These are phyloP conservation scores for Argyra leucocephala DNA, from an alignment of 2,888 invertebrate genomes.

Conservation along the genomic window DNA sequence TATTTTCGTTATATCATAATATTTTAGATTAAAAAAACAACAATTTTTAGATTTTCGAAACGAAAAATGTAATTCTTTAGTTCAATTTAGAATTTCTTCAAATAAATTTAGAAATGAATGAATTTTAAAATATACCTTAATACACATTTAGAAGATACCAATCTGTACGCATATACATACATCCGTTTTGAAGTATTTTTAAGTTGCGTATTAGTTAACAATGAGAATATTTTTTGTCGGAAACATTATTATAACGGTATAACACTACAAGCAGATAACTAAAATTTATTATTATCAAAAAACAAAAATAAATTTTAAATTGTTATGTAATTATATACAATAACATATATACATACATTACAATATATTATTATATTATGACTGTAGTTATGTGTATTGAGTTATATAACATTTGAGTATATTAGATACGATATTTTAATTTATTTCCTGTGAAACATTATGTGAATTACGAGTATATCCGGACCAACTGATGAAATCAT, in stretches of 20 bases:
- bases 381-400: neutral
- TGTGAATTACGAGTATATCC: neutral
- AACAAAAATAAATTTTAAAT: neutral
- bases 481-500: neutral
- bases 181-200: neutral
- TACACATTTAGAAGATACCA: too few relatives aligned
- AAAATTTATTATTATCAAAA: neutral
- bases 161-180: neutral
- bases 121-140: too few relatives aligned
- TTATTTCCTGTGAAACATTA: neutral
- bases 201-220: neutral
- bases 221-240: neutral
- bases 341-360: too few relatives aligned
- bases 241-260: slow-evolving; percentile 2
- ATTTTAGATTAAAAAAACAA: too few relatives aligned
- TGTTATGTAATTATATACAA: neutral
- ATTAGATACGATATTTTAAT: neutral
- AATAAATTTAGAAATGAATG: too few relatives aligned
- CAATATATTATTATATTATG: neutral
- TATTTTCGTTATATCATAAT: too few relatives aligned
- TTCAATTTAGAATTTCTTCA: too few relatives aligned
- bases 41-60: too few relatives aligned
- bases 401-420: too few relatives aligned
- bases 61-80: too few relatives aligned
- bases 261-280: neutral